Base-by-base conservation (phyloP, 2,113 vertebrate genomes). In the Heliornis fulica region DNA sequence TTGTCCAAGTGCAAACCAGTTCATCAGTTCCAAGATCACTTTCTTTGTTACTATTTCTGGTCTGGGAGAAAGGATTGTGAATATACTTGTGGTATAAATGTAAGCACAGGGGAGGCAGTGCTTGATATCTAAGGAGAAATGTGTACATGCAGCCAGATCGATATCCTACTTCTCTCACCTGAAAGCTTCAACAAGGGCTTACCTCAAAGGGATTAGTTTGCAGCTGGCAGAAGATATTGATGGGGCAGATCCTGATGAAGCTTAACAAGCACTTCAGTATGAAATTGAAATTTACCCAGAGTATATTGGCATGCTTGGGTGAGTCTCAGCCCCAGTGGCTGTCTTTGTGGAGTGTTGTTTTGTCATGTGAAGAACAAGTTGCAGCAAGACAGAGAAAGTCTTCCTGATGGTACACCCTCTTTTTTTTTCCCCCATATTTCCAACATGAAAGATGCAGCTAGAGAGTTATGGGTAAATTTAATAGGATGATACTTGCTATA, bases 401-500 rank as follows among this genome's bases (percentile, higher is more conserved):
- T 64, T 74, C 17, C 69, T 25, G 7, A 70, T 28, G 81, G 9
- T 41, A 87, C 74, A 29, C 70, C 11, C 22, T 86, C 15, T 70
- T 0, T 56, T 76, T 40, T 82, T n/a, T n/a, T n/a, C n/a, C n/a
- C 10, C 21, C 21, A 41, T 87, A 15, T 83, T 85, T 36, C n/a
- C 8, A 45, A 29, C 23, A 13, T 21, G 16, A 38, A 64, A 28
- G 65, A 7, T 36, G 11, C 13, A 6, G 12, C 57, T 63, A 20
- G 34, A 26, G 40, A 68, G 10, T 6, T 75, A 43, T 71, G 20
- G n/a, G 87, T 84, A 41, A 63, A 59, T 77, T 45, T 74, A 70
- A 21, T 75, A 15, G 2, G 0, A 16, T 21, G 7, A 21, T 63
- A 63, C 0, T 48, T n/a, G 4, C 22, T 63, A n/a, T n/a, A 75